A percentile compares a stretch with the other conserved stretches of the same genome.
Conservation (phyloP, 2,113 vertebrate genomes). For the Callocephalon fimbriatum region DNA sequence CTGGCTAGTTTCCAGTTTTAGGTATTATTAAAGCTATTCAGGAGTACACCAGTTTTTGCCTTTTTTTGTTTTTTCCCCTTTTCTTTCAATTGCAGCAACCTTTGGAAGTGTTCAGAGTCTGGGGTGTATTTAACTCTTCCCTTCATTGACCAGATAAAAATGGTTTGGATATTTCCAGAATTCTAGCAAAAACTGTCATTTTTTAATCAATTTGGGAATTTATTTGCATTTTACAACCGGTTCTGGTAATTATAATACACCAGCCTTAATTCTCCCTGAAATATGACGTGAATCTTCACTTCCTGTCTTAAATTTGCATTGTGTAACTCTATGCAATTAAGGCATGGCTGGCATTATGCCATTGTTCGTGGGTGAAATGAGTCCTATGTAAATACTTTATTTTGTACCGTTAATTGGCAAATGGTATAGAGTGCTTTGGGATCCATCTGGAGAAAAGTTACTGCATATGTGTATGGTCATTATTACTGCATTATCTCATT, state of each 20-base stretch:
- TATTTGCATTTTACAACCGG: conserved; percentile 1
- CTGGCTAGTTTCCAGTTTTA: background rate
- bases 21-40: background rate
- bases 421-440: conserved; percentile 52
- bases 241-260: background rate
- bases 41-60: background rate
- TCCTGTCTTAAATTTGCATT: conserved; percentile 57
- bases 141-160: background rate
- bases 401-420: conserved; percentile 66
- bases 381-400: conserved; percentile 64
- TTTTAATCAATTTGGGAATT: background rate
- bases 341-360: conserved; percentile 47
- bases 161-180: background rate
- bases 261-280: conserved; percentile 5
- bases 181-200: background rate
- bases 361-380: conserved; percentile 60
- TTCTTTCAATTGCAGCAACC: background rate
- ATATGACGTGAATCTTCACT: conserved; percentile 37
- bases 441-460: conserved; percentile 71
- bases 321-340: conserved; percentile 60
- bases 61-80: background rate
- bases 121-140: background rate
- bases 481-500: conserved; percentile 39
- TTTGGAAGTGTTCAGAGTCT: background rate
- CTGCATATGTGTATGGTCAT: conserved; percentile 47